These are phyloP conservation scores for Apis laboriosa DNA, from an alignment of 1,140 invertebrate species.

Conservation along the genomic window DNA sequence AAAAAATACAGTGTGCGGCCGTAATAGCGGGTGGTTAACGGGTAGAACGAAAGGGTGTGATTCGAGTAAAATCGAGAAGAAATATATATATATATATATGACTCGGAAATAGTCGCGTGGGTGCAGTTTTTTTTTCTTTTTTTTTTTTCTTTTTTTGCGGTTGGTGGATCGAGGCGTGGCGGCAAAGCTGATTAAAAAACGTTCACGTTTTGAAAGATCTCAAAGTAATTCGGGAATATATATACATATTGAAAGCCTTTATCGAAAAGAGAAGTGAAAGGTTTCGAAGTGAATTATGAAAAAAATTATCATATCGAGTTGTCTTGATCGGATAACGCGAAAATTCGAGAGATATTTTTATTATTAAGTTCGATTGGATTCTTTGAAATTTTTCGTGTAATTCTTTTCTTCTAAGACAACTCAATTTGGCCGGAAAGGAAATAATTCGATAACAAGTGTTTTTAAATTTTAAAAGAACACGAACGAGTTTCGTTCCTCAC, in stretches of 20 bases:
- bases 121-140: conserved; percentile 1
- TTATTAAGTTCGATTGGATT: background rate
- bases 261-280: background rate
- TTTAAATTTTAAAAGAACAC: background rate
- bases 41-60: conserved; percentile 25
- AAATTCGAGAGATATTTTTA: background rate
- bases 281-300: background rate
- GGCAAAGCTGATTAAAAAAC: conserved; percentile 9
- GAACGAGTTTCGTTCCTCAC: background rate
- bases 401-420: background rate
- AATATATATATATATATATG: background rate
- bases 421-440: background rate
- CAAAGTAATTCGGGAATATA: background rate
- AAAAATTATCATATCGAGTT: background rate
- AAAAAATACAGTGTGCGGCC: conserved; percentile 16
- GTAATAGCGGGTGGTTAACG: conserved; percentile 8
- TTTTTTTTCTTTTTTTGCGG: background rate
- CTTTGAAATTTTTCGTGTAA: background rate
- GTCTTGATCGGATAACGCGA: background rate
- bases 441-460: background rate
- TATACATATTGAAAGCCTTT: background rate
- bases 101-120: background rate
- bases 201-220: background rate
- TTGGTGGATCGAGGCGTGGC: conserved; percentile 36
- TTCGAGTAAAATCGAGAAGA: conserved; percentile 23